phyloP scores from a whole-genome alignment of 2,888 invertebrate genomes.

The Reticulitermes lucifugus region DNA sequence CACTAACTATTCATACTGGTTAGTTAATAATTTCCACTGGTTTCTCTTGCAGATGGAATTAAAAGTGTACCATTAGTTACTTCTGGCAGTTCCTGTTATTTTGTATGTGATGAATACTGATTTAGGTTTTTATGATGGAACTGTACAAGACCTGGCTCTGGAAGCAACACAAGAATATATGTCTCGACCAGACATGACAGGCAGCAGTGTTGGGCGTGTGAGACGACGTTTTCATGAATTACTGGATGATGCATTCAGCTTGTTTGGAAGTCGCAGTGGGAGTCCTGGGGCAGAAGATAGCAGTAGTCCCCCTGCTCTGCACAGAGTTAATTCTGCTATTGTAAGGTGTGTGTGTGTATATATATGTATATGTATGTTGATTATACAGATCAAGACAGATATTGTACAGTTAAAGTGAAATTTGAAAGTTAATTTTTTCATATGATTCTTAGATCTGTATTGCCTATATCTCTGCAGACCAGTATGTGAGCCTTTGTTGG shows the following conservation, averaged over 20 bases:
- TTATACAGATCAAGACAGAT: no score
- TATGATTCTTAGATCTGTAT: not conserved
- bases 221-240: slow-evolving; percentile 80
- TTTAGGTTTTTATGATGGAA: slow-evolving; percentile 16
- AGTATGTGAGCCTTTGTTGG: slow-evolving; percentile 45
- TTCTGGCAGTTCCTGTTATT: not conserved
- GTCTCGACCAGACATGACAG: slow-evolving; percentile 28
- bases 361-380: no score
- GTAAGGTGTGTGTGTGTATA: slow-evolving; percentile 42
- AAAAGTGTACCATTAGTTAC: no score
- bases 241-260: slow-evolving; percentile 82
- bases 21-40: no score
- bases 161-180: slow-evolving; percentile 30
- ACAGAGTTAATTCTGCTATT: slow-evolving; percentile 53
- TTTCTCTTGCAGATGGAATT: no score
- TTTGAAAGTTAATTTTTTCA: no score
- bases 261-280: slow-evolving; percentile 75
- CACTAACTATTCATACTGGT: no score
- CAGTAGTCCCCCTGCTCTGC: slow-evolving; percentile 49
- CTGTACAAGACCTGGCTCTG: slow-evolving; percentile 24
- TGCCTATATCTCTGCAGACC: slow-evolving; percentile 37
- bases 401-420: no score
- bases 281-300: slow-evolving; percentile 47
- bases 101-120: not conserved
- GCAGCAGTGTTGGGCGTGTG: slow-evolving; percentile 69